Conservation (phyloP, 2,888 invertebrate species). For the Hydrotaea cyrtoneurina region DNA sequence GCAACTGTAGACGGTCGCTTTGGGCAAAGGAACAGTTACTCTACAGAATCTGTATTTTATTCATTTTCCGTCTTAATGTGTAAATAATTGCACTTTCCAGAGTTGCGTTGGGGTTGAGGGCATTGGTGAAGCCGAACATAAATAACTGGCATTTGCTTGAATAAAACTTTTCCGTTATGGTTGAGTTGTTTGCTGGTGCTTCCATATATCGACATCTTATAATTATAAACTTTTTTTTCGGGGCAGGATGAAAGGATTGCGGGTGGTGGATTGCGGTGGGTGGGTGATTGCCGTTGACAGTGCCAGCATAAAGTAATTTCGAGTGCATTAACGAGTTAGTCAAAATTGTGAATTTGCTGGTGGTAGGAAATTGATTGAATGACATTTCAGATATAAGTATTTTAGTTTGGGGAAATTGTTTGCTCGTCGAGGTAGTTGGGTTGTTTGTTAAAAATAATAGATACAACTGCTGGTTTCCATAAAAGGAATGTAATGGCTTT, state of each 20-base stretch:
- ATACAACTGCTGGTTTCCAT: no score
- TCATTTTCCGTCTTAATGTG: slow-evolving; percentile 49
- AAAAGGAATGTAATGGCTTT: no score
- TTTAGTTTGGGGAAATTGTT: no score
- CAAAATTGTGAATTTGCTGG: no score
- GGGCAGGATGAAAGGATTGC: background rate
- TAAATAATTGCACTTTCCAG: slow-evolving; percentile 62
- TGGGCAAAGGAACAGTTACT: background rate
- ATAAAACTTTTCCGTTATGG: background rate
- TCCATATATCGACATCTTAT: background rate
- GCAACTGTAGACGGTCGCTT: background rate
- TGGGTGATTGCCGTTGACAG: background rate
- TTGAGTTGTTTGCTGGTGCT: background rate
- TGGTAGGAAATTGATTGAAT: no score
- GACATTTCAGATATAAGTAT: no score
- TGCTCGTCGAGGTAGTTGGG: no score
- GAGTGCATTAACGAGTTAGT: no score
- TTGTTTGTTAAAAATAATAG: no score
- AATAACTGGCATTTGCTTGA: background rate
- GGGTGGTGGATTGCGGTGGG: background rate
- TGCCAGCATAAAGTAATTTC: background rate
- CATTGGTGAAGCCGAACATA: background rate
- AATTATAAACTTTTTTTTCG: background rate
- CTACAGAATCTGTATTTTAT: background rate
- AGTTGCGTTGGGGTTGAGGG: background rate